phyloP scores from a whole-genome alignment of 92 coral and sea anemone species.

The Porites divaricata region DNA sequence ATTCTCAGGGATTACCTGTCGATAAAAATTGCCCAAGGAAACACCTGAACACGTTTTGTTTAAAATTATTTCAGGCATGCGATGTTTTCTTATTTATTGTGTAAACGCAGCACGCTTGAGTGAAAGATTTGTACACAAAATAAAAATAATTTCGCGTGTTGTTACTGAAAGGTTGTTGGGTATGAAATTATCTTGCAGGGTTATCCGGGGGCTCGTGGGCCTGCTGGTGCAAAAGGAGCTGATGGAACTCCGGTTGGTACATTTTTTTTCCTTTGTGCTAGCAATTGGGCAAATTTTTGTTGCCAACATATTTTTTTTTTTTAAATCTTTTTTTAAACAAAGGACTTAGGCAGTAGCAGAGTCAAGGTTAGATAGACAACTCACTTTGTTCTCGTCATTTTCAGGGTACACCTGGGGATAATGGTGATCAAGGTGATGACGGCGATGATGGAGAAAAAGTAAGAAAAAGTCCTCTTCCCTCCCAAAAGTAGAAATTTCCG shows the following conservation, averaged over 20 bases:
- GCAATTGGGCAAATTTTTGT: no score
- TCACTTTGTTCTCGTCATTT: not conserved
- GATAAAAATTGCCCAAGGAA: no score
- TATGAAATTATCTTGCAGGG: slow-evolving; percentile 45
- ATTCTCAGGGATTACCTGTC: no score
- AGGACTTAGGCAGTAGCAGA: no score
- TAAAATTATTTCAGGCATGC: no score
- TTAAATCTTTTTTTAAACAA: no score
- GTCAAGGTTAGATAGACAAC: not conserved
- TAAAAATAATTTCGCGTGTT: not conserved
- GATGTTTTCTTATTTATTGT: no score
- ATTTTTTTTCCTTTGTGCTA: no score
- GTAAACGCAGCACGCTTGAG: no score
- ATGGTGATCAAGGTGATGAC: slow-evolving; percentile 29
- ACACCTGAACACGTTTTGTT: no score
- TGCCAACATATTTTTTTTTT: no score
- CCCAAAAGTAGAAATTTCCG: no score
- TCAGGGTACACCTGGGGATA: slow-evolving; percentile 56
- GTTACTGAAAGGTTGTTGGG: not conserved
- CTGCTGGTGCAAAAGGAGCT: slow-evolving; percentile 53
- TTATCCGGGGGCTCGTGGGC: slow-evolving; percentile 65
- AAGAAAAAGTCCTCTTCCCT: not conserved
- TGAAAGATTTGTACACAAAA: not conserved
- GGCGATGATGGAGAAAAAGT: slow-evolving; percentile 41
- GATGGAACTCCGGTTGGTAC: slow-evolving; percentile 69